These are phyloP conservation scores for Drosophila bunnanda DNA, from an alignment of 2,888 invertebrate species.

Conservation along the genomic window DNA sequence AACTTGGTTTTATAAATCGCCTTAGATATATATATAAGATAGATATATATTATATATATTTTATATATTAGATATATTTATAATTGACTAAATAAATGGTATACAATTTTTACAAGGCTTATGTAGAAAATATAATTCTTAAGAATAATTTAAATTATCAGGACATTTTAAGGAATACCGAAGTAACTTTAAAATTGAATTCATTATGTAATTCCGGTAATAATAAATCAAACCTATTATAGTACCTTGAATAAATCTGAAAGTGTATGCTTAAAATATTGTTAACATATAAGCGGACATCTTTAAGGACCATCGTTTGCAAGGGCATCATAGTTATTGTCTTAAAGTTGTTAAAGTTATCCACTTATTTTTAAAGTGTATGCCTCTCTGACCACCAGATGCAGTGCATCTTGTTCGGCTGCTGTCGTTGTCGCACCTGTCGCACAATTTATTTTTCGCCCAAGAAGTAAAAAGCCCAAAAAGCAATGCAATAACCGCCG, in stretches of 20 bases:
- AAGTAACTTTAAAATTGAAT: neutral
- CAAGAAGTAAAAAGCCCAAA: constrained; percentile 69
- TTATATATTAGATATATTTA: too few species aligned
- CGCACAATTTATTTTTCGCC: constrained; percentile 79
- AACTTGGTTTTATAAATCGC: neutral
- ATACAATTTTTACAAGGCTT: too few species aligned
- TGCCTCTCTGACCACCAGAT: constrained; percentile 5
- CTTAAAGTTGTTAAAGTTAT: neutral
- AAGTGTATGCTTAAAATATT: neutral
- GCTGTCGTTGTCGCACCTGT: constrained; percentile 77
- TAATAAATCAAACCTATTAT: neutral
- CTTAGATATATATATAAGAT: neutral
- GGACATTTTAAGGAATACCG: neutral
- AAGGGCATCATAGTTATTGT: neutral
- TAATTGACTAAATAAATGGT: neutral
- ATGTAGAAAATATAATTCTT: neutral
- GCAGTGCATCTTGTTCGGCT: constrained; percentile 39
- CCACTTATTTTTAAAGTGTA: constrained; percentile 14
- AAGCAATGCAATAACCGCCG: constrained; percentile 50
- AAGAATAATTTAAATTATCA: neutral
- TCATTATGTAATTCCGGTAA: neutral
- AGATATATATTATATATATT: too few species aligned
- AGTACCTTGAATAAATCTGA: neutral
- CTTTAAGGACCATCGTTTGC: neutral
- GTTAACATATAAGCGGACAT: fast-evolving